Conservation (phyloP, 2,113 vertebrate genomes). For the Catharus bicknelli region DNA sequence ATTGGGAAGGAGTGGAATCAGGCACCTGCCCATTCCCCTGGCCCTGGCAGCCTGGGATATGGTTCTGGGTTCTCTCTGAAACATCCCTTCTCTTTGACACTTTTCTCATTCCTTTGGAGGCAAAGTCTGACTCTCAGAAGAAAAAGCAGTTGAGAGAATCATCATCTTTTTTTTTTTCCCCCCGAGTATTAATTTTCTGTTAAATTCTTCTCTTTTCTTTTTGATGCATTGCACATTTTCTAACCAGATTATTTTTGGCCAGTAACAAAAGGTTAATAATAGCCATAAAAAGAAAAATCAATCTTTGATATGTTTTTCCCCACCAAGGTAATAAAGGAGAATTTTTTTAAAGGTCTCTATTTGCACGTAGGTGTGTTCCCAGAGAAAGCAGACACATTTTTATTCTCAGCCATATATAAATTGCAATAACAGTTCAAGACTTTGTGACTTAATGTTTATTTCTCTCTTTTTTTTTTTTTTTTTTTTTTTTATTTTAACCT, state of each 20-base stretch:
- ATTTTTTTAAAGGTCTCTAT: conserved; percentile 63
- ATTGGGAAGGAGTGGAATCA: rapidly evolving
- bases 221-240: conserved; percentile 59
- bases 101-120: neutral
- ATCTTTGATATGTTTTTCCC: conserved; percentile 17
- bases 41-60: too few species aligned
- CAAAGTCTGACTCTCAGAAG: neutral
- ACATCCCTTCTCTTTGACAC: neutral
- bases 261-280: conserved; percentile 69
- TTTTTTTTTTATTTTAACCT: neutral
- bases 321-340: conserved; percentile 36
- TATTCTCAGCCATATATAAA: conserved; percentile 28
- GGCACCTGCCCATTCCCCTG: neutral
- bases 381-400: conserved; percentile 34
- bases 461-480: neutral
- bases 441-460: conserved; percentile 36
- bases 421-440: conserved; percentile 29
- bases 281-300: conserved; percentile 66
- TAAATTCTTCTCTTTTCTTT: conserved; percentile 18
- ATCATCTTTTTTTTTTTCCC: neutral
- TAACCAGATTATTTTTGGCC: conserved; percentile 65
- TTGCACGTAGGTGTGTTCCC: conserved; percentile 20
- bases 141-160: neutral
- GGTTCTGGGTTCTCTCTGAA: neutral
- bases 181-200: conserved; percentile 1